A percentile compares a stretch with the other conserved stretches of the same genome.
Conservation (phyloP, 2,888 invertebrate species). For the Amphimallon solstitiale region DNA sequence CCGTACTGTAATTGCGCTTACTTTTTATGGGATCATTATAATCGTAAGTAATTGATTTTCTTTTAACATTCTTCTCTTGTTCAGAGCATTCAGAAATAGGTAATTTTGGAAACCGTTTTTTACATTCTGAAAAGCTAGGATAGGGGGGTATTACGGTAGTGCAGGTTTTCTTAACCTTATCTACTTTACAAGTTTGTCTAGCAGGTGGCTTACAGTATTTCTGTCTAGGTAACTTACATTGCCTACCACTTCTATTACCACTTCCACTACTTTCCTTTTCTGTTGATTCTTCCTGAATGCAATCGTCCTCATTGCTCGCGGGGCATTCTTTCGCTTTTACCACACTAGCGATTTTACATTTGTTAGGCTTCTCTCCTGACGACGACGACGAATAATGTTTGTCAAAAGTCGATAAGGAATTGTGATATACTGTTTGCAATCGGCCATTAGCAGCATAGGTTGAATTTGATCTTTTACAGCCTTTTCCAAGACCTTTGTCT, state of each 20-base stretch:
- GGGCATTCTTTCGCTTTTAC: slow-evolving; percentile 3
- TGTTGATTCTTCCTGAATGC: not conserved
- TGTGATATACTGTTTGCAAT: no score
- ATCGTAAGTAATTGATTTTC: not conserved
- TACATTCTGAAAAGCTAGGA: slow-evolving; percentile 43
- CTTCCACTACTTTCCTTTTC: not conserved
- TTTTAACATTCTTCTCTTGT: slow-evolving; percentile 23
- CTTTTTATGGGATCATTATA: slow-evolving; percentile 9
- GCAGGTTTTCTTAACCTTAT: slow-evolving; percentile 25
- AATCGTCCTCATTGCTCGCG: not conserved
- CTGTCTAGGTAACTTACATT: slow-evolving; percentile 7
- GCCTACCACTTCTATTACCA: not conserved
- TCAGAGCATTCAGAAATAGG: slow-evolving; percentile 39
- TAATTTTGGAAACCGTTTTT: slow-evolving; percentile 41
- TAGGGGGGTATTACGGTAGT: slow-evolving; percentile 42
- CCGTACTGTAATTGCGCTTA: slow-evolving; percentile 7
- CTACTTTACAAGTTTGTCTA: slow-evolving; percentile 23
- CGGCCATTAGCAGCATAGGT: not conserved
- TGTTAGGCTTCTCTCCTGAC: no score
- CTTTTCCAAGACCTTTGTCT: not conserved
- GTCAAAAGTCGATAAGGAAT: no score
- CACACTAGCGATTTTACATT: not conserved
- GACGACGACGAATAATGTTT: no score
- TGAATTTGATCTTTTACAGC: not conserved
- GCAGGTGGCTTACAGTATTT: slow-evolving; percentile 38